These are phyloP conservation scores for Acomys russatus DNA, from an alignment of 2,797 vertebrate genomes.

Conservation along the genomic window DNA sequence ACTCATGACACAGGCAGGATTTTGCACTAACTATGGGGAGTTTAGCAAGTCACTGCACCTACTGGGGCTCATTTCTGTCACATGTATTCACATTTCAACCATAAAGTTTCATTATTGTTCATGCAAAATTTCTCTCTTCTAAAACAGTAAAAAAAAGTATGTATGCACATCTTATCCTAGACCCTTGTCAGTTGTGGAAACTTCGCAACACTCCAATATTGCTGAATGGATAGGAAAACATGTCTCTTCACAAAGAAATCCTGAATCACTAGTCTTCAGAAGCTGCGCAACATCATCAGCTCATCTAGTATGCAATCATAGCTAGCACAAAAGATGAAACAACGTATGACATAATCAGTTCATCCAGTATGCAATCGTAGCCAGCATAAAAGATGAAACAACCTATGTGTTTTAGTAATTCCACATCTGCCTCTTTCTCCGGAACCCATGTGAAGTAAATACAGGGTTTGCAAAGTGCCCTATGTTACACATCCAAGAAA, in stretches of 20 bases:
- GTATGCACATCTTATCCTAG: conserved; percentile 54
- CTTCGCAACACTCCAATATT: conserved; percentile 44
- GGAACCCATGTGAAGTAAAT: conserved; percentile 73
- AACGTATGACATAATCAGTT: conserved; percentile 66
- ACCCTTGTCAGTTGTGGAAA: conserved; percentile 57
- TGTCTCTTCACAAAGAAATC: conserved; percentile 64
- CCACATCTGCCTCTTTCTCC: conserved; percentile 37
- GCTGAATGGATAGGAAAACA: conserved; percentile 71
- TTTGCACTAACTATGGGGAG: not conserved
- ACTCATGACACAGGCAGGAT: rapidly evolving
- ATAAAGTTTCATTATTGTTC: conserved; percentile 16
- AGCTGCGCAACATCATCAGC: conserved; percentile 55
- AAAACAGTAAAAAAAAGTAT: conserved; percentile 30
- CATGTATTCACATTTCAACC: not conserved
- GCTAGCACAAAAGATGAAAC: conserved; percentile 36
- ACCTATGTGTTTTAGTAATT: conserved; percentile 83
- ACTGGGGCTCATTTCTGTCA: not conserved
- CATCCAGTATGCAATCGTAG: conserved; percentile 76
- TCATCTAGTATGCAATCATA: conserved; percentile 77
- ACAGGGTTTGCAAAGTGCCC: conserved; percentile 62
- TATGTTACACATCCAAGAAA: conserved; percentile 39
- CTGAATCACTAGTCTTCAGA: conserved; percentile 69
- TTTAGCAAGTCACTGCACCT: not conserved
- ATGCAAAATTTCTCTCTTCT: not conserved
- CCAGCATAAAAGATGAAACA: conserved; percentile 35